phyloP scores from a whole-genome alignment of 2,888 invertebrate genomes.

The Barypeithes pellucidus region DNA sequence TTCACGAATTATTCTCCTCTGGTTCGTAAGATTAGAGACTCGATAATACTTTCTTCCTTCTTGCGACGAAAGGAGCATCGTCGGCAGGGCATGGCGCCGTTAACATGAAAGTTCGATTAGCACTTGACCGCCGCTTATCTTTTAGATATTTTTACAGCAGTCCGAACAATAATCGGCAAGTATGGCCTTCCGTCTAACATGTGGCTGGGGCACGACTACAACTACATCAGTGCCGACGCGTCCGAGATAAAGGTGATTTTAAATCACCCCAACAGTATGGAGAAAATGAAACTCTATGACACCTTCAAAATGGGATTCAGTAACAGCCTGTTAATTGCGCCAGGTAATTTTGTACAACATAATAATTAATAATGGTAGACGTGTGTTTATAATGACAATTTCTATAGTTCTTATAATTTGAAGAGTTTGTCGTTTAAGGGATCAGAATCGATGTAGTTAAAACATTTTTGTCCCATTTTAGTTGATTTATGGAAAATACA shows the following conservation, averaged over 20 bases:
- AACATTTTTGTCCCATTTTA: constrained; percentile 17
- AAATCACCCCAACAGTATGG: constrained; percentile 48
- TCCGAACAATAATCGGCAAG: constrained; percentile 42
- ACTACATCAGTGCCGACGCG: constrained; percentile 52
- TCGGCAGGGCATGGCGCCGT: no score
- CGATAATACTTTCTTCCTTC: no score
- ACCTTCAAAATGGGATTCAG: constrained; percentile 36
- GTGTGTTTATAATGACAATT: no score
- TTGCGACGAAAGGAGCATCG: no score
- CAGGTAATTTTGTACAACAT: constrained; percentile 30
- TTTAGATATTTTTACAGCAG: constrained; percentile 50
- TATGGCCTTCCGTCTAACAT: constrained; percentile 48
- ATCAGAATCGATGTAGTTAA: no score
- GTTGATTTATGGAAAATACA: constrained; percentile 53
- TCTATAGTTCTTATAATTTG: no score
- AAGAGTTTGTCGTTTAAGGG: no score
- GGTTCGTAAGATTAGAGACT: no score
- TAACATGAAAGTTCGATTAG: no score
- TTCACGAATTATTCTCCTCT: no score
- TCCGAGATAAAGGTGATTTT: constrained; percentile 50
- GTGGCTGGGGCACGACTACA: constrained; percentile 54
- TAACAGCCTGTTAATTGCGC: constrained; percentile 47
- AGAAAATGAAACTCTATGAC: constrained; percentile 51
- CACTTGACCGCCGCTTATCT: neutral
- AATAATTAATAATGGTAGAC: no score